phyloP scores from a whole-genome alignment of 2,888 invertebrate genomes.

The Seladonia tumulorum region DNA sequence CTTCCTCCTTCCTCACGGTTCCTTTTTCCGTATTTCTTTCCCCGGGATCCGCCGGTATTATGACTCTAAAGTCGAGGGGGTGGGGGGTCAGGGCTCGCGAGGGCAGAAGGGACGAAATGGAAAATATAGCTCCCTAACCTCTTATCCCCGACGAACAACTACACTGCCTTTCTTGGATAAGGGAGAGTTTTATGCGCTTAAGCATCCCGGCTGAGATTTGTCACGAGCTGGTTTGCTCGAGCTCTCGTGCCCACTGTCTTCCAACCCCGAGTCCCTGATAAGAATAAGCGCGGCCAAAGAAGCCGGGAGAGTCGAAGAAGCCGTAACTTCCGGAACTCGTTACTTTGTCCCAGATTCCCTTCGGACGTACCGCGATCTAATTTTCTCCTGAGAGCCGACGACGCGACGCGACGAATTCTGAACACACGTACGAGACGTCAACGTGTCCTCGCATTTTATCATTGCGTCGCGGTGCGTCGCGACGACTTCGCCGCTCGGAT shows the following conservation, averaged over 20 bases:
- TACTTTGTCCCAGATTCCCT: slow-evolving; percentile 29
- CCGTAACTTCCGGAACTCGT: slow-evolving; percentile 52
- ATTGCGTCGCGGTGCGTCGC: not conserved
- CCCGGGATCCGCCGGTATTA: slow-evolving; percentile 45
- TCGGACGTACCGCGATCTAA: slow-evolving; percentile 22
- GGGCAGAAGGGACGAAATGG: slow-evolving; percentile 64
- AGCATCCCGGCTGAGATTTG: slow-evolving; percentile 76
- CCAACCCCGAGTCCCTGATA: slow-evolving; percentile 48
- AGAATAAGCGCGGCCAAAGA: slow-evolving; percentile 43
- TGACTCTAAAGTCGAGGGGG: slow-evolving; percentile 56
- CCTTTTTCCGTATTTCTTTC: slow-evolving; percentile 9
- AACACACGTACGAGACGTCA: not conserved
- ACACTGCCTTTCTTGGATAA: slow-evolving; percentile 69
- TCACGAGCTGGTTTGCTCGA: slow-evolving; percentile 70
- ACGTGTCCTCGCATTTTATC: not conserved
- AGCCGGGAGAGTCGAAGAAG: slow-evolving; percentile 31
- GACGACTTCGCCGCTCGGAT: not conserved
- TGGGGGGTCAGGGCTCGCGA: slow-evolving; percentile 44
- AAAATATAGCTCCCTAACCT: slow-evolving; percentile 72
- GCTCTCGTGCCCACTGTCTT: slow-evolving; percentile 40
- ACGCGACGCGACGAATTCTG: not conserved
- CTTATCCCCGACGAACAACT: slow-evolving; percentile 61
- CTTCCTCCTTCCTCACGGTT: slow-evolving; percentile 12
- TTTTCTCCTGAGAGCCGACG: slow-evolving; percentile 4
- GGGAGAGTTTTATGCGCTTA: slow-evolving; percentile 76